Base-by-base conservation (phyloP, 1,140 invertebrate species). In the Leptoteleia sp. region DNA sequence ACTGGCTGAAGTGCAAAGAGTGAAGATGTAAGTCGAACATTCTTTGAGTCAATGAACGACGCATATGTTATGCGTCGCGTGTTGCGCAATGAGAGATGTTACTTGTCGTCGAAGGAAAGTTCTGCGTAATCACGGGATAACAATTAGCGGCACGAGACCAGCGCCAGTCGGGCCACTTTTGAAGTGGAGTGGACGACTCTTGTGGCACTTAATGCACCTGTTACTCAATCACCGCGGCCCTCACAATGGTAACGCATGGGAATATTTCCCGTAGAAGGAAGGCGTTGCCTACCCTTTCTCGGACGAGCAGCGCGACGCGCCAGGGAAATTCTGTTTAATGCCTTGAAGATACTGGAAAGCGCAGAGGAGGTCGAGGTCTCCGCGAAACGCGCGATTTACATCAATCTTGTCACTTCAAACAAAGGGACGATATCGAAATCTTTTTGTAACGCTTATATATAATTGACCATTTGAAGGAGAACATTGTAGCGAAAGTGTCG, bases 231-330 rank as follows among this genome's bases (percentile, higher is more conserved):
- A 1, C 45, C 17, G 33, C 48, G 75, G 27, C 52, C 81, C 57
- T 72, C 50, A 89, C 87, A 89, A 89, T 89, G 75, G 77, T 62
- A 82, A 65, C 79, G 80, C 81, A 70, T 89, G 88, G 81, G 88
- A 89, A 89, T 4, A 52, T 85, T 89, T 87, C 83, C 84, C 86
- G 84, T 80, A 81, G 82, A 79, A 83, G 83, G 78, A 76, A 83
- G 83, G 79, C 82, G 82, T 84, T 81, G 82, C 82, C 81, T 76
- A 70, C 81, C 80, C 81, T 82, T 83, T 84, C 81, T 72, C 82
- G 64, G 65, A 83, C 73, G 76, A 81, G 43, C 52, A 76, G 65
- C 40, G 38, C 64, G 52, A 48, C 52, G 37, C 73, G 77, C 38
- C 81, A 82, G 79, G 71, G 75, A 87, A 87, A 84, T 82, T 80